Percentiles rank a stretch among this genome's conserved stretches.
Evolutionary conservation across 2,113 vertebrate species (phyloP).

Genomic region (Hemicordylus capensis): DNA sequence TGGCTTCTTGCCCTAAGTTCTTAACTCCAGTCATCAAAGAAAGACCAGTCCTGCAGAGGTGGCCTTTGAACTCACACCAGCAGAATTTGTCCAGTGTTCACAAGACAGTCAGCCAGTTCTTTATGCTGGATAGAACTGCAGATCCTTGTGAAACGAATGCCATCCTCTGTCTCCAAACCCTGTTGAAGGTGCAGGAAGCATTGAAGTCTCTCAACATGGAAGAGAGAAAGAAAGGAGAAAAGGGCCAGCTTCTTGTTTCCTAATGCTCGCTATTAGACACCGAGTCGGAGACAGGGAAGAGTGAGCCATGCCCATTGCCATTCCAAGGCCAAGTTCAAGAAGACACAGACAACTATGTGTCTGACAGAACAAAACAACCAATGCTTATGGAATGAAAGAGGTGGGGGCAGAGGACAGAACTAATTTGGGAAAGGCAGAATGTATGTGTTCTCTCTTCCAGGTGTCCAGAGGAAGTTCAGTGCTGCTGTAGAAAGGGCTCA

Average conservation of each 20-base stretch:
- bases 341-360: conserved; percentile 18
- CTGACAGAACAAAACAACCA: conserved; percentile 39
- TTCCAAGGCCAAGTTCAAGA: not conserved
- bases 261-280: conserved; percentile 27
- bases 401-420: not conserved
- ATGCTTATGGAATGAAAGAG: conserved; percentile 43
- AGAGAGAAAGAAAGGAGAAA: not conserved
- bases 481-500: conserved; percentile 39
- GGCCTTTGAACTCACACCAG: conserved; percentile 39
- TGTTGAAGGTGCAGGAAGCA: conserved; percentile 19
- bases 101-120: conserved; percentile 33
- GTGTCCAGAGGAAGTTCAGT: conserved; percentile 44
- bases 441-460: conserved; percentile 40
- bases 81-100: conserved; percentile 45
- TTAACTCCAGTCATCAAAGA: conserved; percentile 28
- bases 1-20: not conserved
- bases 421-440: conserved; percentile 13
- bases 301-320: not conserved
- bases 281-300: too few species aligned
- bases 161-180: conserved; percentile 37
- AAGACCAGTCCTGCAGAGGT: conserved; percentile 20
- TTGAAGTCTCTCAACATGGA: conserved; percentile 24
- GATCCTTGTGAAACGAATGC: conserved; percentile 34
- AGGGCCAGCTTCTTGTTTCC: conserved; percentile 30
- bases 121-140: conserved; percentile 4